Conservation (phyloP, 2,797 vertebrate species). For the Poecilia picta region DNA sequence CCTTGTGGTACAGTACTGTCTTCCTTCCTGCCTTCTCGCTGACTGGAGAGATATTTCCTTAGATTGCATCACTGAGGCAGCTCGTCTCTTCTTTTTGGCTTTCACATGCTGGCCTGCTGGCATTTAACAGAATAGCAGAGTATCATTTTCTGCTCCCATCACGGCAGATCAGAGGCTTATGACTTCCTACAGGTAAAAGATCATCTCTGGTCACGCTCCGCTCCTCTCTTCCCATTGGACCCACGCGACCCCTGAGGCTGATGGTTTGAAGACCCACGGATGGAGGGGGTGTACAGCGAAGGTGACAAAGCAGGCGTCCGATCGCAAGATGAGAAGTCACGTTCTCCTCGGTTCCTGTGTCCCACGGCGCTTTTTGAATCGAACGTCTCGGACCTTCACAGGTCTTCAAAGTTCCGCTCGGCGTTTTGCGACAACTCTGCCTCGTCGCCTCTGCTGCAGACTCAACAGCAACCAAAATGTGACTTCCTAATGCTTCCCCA, state of each 20-base stretch:
- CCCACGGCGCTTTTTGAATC: constrained; percentile 8
- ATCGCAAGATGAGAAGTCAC: not conserved
- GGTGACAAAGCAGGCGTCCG: not conserved
- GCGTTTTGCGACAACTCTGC: constrained; percentile 38
- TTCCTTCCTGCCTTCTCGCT: constrained; percentile 18
- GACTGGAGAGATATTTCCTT: constrained; percentile 49
- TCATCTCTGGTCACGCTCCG: constrained; percentile 11
- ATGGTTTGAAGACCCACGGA: constrained; percentile 8
- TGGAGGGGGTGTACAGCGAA: not conserved
- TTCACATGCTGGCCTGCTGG: constrained; percentile 26
- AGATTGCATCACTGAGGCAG: constrained; percentile 50
- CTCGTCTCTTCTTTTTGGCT: constrained; percentile 7
- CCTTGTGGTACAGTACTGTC: constrained; percentile 1
- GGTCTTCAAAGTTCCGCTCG: constrained; percentile 39
- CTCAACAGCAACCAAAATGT: constrained; percentile 59
- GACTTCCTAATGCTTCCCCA: constrained; percentile 71
- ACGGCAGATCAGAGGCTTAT: constrained; percentile 15
- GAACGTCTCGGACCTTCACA: constrained; percentile 18
- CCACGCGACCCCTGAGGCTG: not conserved
- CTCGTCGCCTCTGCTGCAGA: constrained; percentile 58
- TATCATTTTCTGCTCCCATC: constrained; percentile 20
- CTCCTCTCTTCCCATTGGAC: not conserved
- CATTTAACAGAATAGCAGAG: constrained; percentile 31
- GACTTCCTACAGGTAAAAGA: constrained; percentile 9
- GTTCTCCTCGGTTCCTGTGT: not conserved